A percentile compares a stretch with the other conserved stretches of the same genome.
These are phyloP conservation scores for Cyprinodon brontotheroides DNA, from an alignment of 2,113 vertebrate genomes.

Conservation along the genomic window DNA sequence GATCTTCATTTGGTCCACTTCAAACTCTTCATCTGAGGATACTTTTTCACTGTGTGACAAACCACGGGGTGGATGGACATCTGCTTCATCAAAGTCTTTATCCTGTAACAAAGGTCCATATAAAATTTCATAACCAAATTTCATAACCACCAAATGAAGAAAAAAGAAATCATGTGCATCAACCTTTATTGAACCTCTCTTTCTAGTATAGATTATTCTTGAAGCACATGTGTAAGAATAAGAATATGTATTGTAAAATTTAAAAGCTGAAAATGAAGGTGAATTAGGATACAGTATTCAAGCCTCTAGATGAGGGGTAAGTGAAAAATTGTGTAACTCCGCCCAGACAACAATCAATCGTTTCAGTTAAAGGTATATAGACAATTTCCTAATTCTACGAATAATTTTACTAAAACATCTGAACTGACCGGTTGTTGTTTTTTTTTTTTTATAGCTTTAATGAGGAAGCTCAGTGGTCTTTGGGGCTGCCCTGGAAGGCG, in stretches of 20 bases:
- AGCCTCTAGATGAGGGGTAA: neutral
- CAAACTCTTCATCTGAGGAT: slow-evolving; percentile 19
- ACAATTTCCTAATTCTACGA: too few species aligned
- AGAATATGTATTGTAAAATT: neutral
- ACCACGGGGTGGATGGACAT: neutral
- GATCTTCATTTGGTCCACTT: slow-evolving; percentile 7
- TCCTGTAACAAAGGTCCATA: slow-evolving; percentile 25
- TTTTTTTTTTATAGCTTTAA: too few species aligned
- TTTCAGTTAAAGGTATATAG: too few species aligned
- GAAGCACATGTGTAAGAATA: neutral
- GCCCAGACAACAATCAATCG: too few species aligned
- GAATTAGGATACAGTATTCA: neutral
- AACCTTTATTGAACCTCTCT: neutral
- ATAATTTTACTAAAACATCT: too few species aligned
- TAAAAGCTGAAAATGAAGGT: slow-evolving; percentile 11
- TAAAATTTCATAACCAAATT: too few species aligned
- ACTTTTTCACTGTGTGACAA: slow-evolving; percentile 26
- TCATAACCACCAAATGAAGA: too few species aligned
- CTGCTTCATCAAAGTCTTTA: slow-evolving; percentile 8
- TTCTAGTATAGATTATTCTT: neutral
- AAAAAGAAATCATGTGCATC: too few species aligned
- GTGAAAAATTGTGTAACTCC: too few species aligned
- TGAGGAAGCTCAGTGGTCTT: too few species aligned
- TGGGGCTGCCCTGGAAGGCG: too few species aligned
- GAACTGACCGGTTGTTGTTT: too few species aligned